phyloP scores from a whole-genome alignment of 64 coral and sea anemone species.

The Pocillopora damicornis region DNA sequence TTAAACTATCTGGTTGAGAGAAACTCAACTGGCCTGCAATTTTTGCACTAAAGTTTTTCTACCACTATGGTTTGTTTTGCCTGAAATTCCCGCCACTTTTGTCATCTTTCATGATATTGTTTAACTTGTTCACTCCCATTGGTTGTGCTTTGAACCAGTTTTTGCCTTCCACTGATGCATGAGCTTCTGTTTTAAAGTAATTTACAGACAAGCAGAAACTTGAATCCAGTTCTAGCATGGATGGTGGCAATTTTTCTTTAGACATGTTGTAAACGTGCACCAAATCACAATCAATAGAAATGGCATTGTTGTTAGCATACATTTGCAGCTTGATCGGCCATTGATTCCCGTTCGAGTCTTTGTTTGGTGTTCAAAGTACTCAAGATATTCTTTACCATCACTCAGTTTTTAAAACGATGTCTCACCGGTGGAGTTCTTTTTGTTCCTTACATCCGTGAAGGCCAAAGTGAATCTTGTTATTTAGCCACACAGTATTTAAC shows the following conservation, averaged over 20 bases:
- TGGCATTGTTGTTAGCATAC: slow-evolving; percentile 17
- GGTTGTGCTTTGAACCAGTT: slow-evolving; percentile 41
- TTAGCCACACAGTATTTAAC: slow-evolving; percentile 12
- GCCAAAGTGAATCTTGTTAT: slow-evolving; percentile 24
- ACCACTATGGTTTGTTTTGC: slow-evolving; percentile 23
- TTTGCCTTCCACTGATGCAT: neutral
- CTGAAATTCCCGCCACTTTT: neutral
- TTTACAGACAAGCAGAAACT: slow-evolving; percentile 40
- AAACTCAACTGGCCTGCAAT: slow-evolving; percentile 32
- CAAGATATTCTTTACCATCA: slow-evolving; percentile 39
- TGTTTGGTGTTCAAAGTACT: slow-evolving; percentile 44
- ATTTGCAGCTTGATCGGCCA: slow-evolving; percentile 34
- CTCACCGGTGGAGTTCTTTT: slow-evolving; percentile 11
- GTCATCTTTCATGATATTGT: slow-evolving; percentile 20
- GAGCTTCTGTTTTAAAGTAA: slow-evolving; percentile 17
- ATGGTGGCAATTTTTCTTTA: slow-evolving; percentile 9
- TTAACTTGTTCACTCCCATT: slow-evolving; percentile 49
- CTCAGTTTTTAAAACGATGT: slow-evolving; percentile 19
- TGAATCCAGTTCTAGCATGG: slow-evolving; percentile 13
- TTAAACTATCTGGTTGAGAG: slow-evolving; percentile 30
- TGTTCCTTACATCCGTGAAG: slow-evolving; percentile 26
- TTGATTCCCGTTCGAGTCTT: slow-evolving; percentile 37
- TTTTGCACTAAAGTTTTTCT: slow-evolving; percentile 39
- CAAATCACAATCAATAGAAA: slow-evolving; percentile 12
- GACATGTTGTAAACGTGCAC: slow-evolving; percentile 50